These are phyloP conservation scores for Chrysemys picta DNA, from an alignment of 2,113 vertebrate species.

Conservation along the genomic window DNA sequence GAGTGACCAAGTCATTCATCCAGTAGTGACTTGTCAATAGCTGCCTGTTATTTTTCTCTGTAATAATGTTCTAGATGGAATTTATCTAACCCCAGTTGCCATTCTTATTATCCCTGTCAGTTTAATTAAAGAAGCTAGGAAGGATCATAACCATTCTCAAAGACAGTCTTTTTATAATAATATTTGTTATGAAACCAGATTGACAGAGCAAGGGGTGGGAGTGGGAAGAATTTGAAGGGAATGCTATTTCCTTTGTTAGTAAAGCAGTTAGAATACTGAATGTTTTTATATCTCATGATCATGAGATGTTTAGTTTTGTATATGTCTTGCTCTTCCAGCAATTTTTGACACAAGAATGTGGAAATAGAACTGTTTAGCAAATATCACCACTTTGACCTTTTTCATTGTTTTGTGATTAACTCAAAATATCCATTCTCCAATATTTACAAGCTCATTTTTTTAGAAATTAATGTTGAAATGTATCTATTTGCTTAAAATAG, in stretches of 20 bases:
- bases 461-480: not conserved
- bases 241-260: not conserved
- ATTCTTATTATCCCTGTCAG: not conserved
- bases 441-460: not conserved
- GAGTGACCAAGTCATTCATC: not conserved
- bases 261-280: not conserved
- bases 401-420: conserved; percentile 2
- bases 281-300: not conserved
- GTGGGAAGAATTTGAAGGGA: not conserved
- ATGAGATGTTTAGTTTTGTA: not conserved
- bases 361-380: not conserved
- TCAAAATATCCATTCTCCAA: conserved; percentile 12
- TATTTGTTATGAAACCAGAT: not conserved
- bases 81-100: not conserved
- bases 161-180: not conserved
- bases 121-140: not conserved
- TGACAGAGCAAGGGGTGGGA: rapidly evolving
- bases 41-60: not conserved
- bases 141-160: not conserved
- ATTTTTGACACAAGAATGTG: not conserved
- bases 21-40: not conserved
- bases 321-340: not conserved
- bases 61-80: not conserved
- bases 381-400: not conserved
- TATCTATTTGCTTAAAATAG: not conserved